Evolutionary conservation across 1,140 invertebrate species (phyloP), one percentile per base, ranked within the genome.

Genomic region (Theocolax elegans): DNA sequence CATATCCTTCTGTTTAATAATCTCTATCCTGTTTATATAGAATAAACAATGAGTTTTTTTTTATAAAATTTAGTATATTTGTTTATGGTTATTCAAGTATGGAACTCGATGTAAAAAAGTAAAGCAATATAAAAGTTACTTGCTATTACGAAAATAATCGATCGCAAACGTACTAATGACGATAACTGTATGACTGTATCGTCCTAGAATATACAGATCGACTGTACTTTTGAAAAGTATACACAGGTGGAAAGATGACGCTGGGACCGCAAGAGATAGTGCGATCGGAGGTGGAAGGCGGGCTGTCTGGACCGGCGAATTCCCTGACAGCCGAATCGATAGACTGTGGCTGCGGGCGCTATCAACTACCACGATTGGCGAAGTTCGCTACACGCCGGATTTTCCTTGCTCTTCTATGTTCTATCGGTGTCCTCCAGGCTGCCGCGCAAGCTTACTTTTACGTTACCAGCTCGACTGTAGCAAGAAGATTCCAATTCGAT

Each of bases 331-430:
- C 74, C 68, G 86, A 89, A 76, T 85, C 86, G 67, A 81, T 90
- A n/a, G 90, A 91, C 72, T 91, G 90, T 72, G 90, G 90, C 38
- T 87, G 90, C 67, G 84, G 83, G 40, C 67, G 89, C 44, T 72
- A 72, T 53, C 88, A 84, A 69, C 89, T 88, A 73, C 82, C 88
- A 4, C 85, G 81, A 74, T 87, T 90, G 70, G 84, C 87, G 44
- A 89, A 86, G 81, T 89, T 87, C 31, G 89, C 89, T 19, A 89
- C 88, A 6, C 79, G 88, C 3, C 79, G 83, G 53, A 76, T 87
- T 21, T 90, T 89, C 75, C 77, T 90, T 12, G 64, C 82, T 10
- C 75, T 89, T 0, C 72, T 91, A n/a, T 80, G 86, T 59, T 72
- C 84, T 69, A 79, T 89, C 13, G 89, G 87, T 1, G 51, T 87